Percentiles rank a stretch among this genome's conserved stretches.
Evolutionary conservation across 2,113 vertebrate species (phyloP).

Genomic region (Picathartes gymnocephalus): DNA sequence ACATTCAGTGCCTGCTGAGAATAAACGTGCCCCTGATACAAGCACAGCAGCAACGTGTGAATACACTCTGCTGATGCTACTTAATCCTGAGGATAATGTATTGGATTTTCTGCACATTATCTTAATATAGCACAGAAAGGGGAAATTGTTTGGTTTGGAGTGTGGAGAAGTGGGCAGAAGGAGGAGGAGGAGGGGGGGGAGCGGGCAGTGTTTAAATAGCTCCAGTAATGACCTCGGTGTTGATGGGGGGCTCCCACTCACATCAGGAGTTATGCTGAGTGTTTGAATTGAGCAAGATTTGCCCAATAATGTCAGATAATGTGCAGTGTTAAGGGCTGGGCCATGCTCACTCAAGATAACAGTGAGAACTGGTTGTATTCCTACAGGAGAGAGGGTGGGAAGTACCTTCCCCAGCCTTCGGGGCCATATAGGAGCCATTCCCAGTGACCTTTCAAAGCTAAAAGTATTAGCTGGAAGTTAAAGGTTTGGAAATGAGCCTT

Average conservation of each 20-base stretch:
- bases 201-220: background rate
- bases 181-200: background rate
- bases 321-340: background rate
- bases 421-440: background rate
- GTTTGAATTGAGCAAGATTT: background rate
- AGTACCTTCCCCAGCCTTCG: background rate
- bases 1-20: background rate
- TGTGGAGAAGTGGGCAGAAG: background rate
- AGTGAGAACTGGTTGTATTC: background rate
- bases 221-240: background rate
- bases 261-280: background rate
- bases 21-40: background rate
- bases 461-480: background rate
- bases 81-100: constrained; percentile 23
- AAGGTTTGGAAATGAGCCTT: background rate
- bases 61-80: background rate
- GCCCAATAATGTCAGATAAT: background rate
- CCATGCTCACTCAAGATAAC: background rate
- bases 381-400: accelerated
- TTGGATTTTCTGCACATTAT: constrained; percentile 3
- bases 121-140: background rate
- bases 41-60: background rate
- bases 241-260: background rate
- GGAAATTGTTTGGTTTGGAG: background rate
- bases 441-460: background rate